Base-by-base conservation (phyloP, 2,888 invertebrate species). In the Drosophila pegasa region DNA sequence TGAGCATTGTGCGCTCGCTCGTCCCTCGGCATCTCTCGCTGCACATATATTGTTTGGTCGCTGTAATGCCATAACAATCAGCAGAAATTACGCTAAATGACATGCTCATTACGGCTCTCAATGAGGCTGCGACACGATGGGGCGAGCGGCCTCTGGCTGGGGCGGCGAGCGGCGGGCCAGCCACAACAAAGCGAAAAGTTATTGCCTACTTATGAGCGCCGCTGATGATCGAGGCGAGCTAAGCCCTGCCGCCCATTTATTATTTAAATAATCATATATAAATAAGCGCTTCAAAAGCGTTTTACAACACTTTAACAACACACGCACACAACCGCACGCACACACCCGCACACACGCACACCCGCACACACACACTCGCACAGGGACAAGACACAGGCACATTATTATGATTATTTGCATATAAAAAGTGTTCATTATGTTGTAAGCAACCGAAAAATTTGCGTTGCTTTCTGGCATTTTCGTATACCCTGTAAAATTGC, bases 61-160 rank as follows among this genome's bases (percentile, higher is more conserved):
- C 64, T 68, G 82, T 88, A 87, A 86, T 86, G 65, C 86, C 83
- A 83, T 83, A 83, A 83, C 88, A 88, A 83, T 83, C 86, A 86
- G 77, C 61, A 71, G 64, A 88, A 83, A 83, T 83, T 83, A 83
- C 88, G 77, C 77, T 88, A 86, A 83, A 88, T 88, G 83, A 83
- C 88, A 86, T 80, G 88, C 88, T 83, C 83, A 86, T 83, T 83
- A 83, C 77, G 55, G 71, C 68, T 70, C 68, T 67, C 72, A 78
- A 58, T 51, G 60, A 60, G 43, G 31, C 37, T 45, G 43, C 16
- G 6, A 45, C 25, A 45, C 25, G 40, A 20, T 20, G 40, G 6
- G 14, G 40, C 3, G 25, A 37, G 25, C 16, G 6, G 31, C 5
- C 25, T 3, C 3, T 41, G 25, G 35, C 16, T 25, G n/a, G 5